Evolutionary conservation across 2,797 vertebrate species (phyloP).

Genomic region (Anguilla megastoma): DNA sequence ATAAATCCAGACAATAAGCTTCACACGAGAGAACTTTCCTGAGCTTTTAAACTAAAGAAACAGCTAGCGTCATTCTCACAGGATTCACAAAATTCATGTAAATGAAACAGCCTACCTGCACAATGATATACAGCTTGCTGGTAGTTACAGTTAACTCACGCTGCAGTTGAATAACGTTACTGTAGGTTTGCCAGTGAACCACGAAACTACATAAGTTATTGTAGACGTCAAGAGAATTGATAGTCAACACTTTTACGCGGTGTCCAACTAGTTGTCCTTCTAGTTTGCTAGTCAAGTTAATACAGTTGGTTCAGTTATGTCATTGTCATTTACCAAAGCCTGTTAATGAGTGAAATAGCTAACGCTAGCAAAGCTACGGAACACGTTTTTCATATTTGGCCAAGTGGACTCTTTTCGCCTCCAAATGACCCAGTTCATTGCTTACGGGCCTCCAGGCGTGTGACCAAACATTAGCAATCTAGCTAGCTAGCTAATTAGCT

Average conservation of each 20-base stretch:
- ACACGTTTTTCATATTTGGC: neutral
- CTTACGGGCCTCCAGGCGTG: neutral
- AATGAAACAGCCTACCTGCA: neutral
- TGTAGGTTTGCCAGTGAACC: too few species aligned
- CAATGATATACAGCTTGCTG: too few species aligned
- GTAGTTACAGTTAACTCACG: too few species aligned
- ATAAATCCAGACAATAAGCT: neutral
- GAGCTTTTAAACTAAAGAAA: neutral
- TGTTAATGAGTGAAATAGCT: neutral
- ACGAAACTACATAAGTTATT: too few species aligned
- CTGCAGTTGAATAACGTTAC: too few species aligned
- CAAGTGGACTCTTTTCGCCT: neutral
- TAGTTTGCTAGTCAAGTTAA: neutral
- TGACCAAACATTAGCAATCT: neutral
- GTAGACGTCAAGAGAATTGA: too few species aligned
- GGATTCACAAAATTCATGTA: neutral
- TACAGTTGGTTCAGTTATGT: neutral
- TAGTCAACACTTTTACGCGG: neutral
- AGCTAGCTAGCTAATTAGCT: constrained; percentile 8
- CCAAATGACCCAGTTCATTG: neutral
- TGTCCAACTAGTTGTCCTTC: neutral
- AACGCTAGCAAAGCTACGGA: neutral
- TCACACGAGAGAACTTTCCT: neutral
- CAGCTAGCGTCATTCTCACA: neutral
- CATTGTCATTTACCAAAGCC: neutral